A percentile compares a stretch with the other conserved stretches of the same genome.
phyloP scores from a whole-genome alignment of 2,113 vertebrate species.

The Oryzias woworae region DNA sequence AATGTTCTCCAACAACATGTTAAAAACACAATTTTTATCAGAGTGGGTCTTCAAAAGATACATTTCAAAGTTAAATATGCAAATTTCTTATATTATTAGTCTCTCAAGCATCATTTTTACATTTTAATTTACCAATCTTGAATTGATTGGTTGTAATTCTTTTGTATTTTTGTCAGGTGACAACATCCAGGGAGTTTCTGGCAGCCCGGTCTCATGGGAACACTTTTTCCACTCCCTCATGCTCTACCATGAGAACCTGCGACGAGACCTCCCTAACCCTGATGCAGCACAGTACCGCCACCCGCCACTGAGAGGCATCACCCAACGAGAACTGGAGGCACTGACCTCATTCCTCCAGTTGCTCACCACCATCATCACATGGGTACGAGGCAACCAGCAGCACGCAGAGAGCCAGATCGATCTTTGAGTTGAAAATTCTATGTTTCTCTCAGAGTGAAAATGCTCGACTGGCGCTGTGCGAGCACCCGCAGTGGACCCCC shows the following conservation, averaged over 20 bases:
- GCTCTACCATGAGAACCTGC: slow-evolving; percentile 95
- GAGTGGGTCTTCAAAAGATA: too few relatives aligned
- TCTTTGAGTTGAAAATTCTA: not conserved
- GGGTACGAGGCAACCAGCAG: slow-evolving; percentile 77
- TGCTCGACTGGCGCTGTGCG: slow-evolving; percentile 92
- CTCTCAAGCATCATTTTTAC: too few relatives aligned
- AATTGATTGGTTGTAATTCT: too few relatives aligned
- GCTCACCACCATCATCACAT: slow-evolving; percentile 89
- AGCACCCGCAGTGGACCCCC: slow-evolving; percentile 97
- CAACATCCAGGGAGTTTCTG: slow-evolving; percentile 89
- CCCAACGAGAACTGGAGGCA: slow-evolving; percentile 94
- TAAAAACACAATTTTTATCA: too few relatives aligned
- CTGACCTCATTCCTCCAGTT: slow-evolving; percentile 91
- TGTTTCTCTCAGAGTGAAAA: slow-evolving; percentile 86
- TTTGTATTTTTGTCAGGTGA: slow-evolving; percentile 75
- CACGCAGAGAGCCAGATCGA: not conserved
- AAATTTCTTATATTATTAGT: too few relatives aligned
- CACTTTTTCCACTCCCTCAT: slow-evolving; percentile 97
- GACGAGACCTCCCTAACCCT: slow-evolving; percentile 89
- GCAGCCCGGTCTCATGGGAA: slow-evolving; percentile 96
- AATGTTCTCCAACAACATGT: too few relatives aligned
- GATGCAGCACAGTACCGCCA: slow-evolving; percentile 92
- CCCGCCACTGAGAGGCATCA: slow-evolving; percentile 90
- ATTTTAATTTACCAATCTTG: too few relatives aligned
- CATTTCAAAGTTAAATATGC: too few relatives aligned